Percentiles rank a stretch among this genome's conserved stretches.
phyloP scores from a whole-genome alignment of 1,140 invertebrate species.

The Daktulosphaira vitifoliae region DNA sequence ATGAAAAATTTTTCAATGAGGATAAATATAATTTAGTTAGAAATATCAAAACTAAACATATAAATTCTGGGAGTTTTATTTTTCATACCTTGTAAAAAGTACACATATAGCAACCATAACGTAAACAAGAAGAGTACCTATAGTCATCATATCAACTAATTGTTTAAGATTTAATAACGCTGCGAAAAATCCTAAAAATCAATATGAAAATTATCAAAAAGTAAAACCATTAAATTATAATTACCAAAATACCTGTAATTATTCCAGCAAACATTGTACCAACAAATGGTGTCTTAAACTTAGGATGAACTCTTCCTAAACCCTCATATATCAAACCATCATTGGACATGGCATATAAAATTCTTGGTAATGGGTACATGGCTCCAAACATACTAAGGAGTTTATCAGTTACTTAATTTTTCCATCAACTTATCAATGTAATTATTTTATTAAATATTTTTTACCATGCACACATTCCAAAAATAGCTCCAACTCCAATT shows the following conservation, averaged over 20 bases:
- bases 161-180: constrained; percentile 76
- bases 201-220: no score
- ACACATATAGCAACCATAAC: constrained; percentile 83
- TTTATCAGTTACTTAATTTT: no score
- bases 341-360: constrained; percentile 78
- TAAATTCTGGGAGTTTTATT: no score
- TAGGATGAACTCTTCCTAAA: constrained; percentile 56
- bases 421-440: no score
- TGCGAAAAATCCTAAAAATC: constrained; percentile 63
- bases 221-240: no score
- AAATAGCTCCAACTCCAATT: constrained; percentile 75
- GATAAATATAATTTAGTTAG: no score
- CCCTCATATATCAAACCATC: constrained; percentile 77
- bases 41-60: no score
- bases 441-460: background rate
- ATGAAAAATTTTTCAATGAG: no score
- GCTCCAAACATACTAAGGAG: constrained; percentile 65
- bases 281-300: constrained; percentile 38
- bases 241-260: constrained; percentile 36
- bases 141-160: constrained; percentile 88
- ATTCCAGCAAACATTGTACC: constrained; percentile 38
- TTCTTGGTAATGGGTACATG: constrained; percentile 72
- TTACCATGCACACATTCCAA: constrained; percentile 66
- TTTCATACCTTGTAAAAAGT: constrained; percentile 67
- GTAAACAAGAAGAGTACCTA: constrained; percentile 85